Evolutionary conservation across 2,113 vertebrate genomes (phyloP), one percentile per base, ranked within the genome.

Genomic region (Amazona vittata): DNA sequence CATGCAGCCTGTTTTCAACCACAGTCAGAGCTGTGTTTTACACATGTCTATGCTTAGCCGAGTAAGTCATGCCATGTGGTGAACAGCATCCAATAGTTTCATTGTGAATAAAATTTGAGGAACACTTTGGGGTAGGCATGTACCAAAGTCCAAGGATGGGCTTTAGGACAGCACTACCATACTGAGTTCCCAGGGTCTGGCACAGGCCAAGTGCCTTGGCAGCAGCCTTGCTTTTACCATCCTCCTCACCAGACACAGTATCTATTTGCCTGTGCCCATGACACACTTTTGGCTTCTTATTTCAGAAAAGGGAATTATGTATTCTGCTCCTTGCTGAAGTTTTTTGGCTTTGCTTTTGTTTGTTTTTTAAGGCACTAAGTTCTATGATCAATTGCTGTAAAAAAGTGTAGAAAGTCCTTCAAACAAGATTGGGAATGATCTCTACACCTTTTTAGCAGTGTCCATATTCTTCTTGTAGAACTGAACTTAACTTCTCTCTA

Each of bases 211-310:
- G 9, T 11, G 35, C 26, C 13, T 11, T 50, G 44, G 39, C 22
- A 65, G 46, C 47, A 65, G 43, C 35, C 16, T 64, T 50, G 19
- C 44, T 31, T 43, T 5, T 20, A n/a, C 29, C 46, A 15, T 4
- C n/a, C 9, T 8, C 8, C 24, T 9, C 14, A 0, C 2, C 2
- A 29, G 15, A 12, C 20, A 21, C 8, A 5, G 8, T 8, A 8
- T 5, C 15, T 37, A 5, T 70, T 75, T 65, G 29, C 22, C 59
- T 69, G 2, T 6, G 15, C 8, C 22, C 46, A 69, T 5, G 29
- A 28, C 41, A 28, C 31, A 21, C n/a, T 47, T 43, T 53, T 39
- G 10, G 6, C 10, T 37, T 46, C 83, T 62, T 18, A 24, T 43
- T 90, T 85, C 3, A 2, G 7, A 63, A 17, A 7, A 75, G 1